A percentile compares a stretch with the other conserved stretches of the same genome.
Evolutionary conservation across 2,113 vertebrate species (phyloP).

Genomic region (Irena cyanogastra): DNA sequence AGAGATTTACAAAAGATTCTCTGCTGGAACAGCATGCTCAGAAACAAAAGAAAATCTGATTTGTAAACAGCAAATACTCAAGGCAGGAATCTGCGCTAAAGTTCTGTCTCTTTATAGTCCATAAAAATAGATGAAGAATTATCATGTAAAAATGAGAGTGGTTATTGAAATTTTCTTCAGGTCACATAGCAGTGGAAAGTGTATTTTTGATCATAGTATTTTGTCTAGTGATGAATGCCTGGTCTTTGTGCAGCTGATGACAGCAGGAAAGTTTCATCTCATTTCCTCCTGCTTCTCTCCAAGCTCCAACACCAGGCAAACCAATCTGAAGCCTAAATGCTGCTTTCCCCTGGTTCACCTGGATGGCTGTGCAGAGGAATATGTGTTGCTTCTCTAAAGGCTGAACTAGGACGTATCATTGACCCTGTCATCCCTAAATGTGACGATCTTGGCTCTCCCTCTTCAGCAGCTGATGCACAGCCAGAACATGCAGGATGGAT

Average conservation of each 20-base stretch:
- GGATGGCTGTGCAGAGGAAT: not conserved
- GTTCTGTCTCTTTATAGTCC: not conserved
- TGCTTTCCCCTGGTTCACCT: fast-evolving
- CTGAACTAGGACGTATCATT: not conserved
- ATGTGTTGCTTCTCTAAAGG: not conserved
- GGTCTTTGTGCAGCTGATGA: not conserved
- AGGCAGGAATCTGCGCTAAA: not conserved
- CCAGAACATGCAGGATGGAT: not conserved
- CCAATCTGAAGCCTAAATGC: not conserved
- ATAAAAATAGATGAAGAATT: not conserved
- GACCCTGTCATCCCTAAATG: not conserved
- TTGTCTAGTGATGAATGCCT: not conserved
- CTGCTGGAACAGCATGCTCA: not conserved
- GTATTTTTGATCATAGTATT: not conserved
- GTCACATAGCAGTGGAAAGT: not conserved
- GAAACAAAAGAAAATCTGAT: constrained; percentile 1
- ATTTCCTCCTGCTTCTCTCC: not conserved
- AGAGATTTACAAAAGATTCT: not conserved
- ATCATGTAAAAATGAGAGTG: not conserved
- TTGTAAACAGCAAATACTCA: constrained; percentile 41
- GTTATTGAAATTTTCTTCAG: not conserved
- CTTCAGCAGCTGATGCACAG: not conserved
- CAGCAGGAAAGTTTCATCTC: not conserved
- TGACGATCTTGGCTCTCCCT: not conserved
- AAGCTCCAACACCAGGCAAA: not conserved